These are phyloP conservation scores for Eilema griseolum DNA, from an alignment of 2,888 invertebrate species.

Conservation along the genomic window DNA sequence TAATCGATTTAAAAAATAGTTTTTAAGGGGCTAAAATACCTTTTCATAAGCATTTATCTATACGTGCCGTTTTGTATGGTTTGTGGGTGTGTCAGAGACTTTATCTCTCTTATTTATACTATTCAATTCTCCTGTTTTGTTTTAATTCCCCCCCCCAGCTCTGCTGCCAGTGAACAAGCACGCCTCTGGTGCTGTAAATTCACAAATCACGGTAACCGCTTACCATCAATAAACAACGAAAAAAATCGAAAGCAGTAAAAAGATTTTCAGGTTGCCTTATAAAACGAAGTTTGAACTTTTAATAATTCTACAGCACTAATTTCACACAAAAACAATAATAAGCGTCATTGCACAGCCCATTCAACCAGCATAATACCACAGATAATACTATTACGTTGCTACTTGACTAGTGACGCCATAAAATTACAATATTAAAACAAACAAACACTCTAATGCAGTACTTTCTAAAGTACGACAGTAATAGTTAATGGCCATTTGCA, in stretches of 20 bases:
- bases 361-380: not conserved
- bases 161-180: too few relatives aligned
- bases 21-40: too few relatives aligned
- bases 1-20: too few relatives aligned
- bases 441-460: slow-evolving; percentile 21
- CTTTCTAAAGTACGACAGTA: slow-evolving; percentile 26
- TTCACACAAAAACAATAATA: slow-evolving; percentile 5
- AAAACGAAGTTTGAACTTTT: not conserved
- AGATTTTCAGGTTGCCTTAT: not conserved
- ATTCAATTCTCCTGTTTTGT: too few relatives aligned
- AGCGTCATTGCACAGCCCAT: not conserved
- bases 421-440: slow-evolving; percentile 19
- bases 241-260: not conserved
- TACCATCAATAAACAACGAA: not conserved
- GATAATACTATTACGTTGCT: not conserved
- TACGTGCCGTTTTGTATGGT: too few relatives aligned
- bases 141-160: too few relatives aligned
- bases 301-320: not conserved
- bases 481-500: slow-evolving; percentile 24
- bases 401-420: slow-evolving; percentile 2
- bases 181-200: not conserved
- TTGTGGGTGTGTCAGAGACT: too few relatives aligned
- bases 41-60: too few relatives aligned
- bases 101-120: too few relatives aligned
- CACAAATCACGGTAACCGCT: not conserved